Conservation (phyloP, 2,797 vertebrate species). For the Onychomys leucogaster region DNA sequence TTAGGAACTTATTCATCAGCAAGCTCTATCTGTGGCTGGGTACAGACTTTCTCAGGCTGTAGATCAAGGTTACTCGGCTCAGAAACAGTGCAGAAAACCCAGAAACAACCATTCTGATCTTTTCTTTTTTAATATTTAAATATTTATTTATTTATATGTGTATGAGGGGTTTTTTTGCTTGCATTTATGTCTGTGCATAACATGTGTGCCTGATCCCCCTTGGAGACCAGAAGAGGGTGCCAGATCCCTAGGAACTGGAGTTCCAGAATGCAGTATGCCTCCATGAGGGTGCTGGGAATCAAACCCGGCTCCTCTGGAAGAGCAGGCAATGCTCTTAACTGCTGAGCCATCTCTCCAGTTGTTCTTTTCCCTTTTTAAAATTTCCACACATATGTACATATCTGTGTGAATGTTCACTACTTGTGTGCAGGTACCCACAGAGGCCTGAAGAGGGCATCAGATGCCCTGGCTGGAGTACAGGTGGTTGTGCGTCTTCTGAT, state of each 20-base stretch:
- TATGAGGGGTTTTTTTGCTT: background rate
- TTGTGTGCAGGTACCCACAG: background rate
- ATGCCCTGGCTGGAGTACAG: background rate
- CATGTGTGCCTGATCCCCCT: background rate
- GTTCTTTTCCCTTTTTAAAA: background rate
- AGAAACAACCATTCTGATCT: constrained; percentile 6
- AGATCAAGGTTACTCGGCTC: background rate
- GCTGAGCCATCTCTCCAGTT: background rate
- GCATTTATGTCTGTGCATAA: background rate
- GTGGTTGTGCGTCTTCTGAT: background rate
- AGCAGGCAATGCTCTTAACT: background rate
- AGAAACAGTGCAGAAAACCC: background rate
- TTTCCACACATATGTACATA: too few relatives aligned
- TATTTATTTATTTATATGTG: background rate
- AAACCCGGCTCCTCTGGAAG: background rate
- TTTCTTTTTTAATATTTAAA: background rate
- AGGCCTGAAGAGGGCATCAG: background rate
- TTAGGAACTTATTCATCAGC: background rate
- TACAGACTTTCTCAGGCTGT: background rate
- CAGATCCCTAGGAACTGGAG: background rate
- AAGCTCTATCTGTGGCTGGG: background rate
- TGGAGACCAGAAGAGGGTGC: background rate
- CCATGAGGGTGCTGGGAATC: background rate
- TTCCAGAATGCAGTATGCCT: background rate
- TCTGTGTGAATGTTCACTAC: background rate